These are phyloP conservation scores for Poicephalus gulielmi DNA, from an alignment of 2,113 vertebrate genomes.

Conservation along the genomic window DNA sequence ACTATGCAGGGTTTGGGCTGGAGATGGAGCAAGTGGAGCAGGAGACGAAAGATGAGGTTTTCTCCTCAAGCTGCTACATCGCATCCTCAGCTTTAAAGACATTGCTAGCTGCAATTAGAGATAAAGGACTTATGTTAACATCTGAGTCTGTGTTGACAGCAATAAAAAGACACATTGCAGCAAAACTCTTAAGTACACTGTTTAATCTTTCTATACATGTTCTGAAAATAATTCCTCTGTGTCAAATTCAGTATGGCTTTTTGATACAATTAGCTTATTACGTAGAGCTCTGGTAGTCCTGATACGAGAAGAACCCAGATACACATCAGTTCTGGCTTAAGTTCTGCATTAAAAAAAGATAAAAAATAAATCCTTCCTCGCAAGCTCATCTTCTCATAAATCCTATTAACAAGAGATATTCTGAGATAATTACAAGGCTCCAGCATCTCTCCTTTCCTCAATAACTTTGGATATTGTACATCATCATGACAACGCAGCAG, in stretches of 20 bases:
- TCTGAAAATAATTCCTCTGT: not conserved
- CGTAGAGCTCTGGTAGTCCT: not conserved
- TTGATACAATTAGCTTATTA: constrained; percentile 1
- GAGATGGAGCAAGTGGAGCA: not conserved
- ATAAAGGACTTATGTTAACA: not conserved
- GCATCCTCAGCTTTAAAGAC: not conserved
- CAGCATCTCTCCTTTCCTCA: not conserved
- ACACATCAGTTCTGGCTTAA: not conserved
- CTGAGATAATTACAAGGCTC: not conserved
- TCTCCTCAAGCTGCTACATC: not conserved
- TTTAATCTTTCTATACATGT: not conserved
- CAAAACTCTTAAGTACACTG: not conserved
- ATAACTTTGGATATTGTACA: not conserved
- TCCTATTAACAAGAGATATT: constrained; percentile 4
- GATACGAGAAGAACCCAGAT: not conserved
- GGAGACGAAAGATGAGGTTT: not conserved
- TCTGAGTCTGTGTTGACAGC: not conserved
- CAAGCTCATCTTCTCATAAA: not conserved
- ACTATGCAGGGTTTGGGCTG: not conserved
- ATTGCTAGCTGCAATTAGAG: not conserved
- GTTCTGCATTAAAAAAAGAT: not conserved
- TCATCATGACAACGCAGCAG: not conserved
- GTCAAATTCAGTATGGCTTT: not conserved
- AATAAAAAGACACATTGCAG: not conserved
- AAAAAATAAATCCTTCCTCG: constrained; percentile 1